These are phyloP conservation scores for Allophyes oxyacanthae DNA, from an alignment of 2,888 invertebrate species.

Conservation along the genomic window DNA sequence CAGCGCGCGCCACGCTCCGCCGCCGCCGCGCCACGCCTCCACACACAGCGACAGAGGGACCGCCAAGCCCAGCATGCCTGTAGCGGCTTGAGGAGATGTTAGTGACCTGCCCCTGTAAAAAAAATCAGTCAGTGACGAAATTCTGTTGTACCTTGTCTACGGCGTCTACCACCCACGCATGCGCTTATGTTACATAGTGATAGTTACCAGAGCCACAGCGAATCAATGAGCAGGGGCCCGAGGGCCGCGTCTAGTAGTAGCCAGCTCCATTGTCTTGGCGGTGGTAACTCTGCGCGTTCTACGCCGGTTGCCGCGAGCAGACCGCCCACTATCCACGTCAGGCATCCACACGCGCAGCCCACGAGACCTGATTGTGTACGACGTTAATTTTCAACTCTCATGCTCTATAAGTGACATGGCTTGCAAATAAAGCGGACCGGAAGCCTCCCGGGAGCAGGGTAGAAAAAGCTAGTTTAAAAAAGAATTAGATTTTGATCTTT, in stretches of 20 bases:
- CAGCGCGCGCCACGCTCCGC: slow-evolving; percentile 56
- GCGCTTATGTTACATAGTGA: not conserved
- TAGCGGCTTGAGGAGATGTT: slow-evolving; percentile 97
- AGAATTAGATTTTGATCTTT: too few relatives aligned
- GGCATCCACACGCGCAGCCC: slow-evolving; percentile 96
- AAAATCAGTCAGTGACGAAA: too few relatives aligned
- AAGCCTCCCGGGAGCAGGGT: too few relatives aligned
- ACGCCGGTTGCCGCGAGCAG: slow-evolving; percentile 94
- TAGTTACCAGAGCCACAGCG: slow-evolving; percentile 95
- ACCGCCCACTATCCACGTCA: slow-evolving; percentile 97
- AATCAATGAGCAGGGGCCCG: slow-evolving; percentile 96
- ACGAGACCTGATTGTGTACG: slow-evolving; percentile 93
- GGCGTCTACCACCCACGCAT: too few relatives aligned
- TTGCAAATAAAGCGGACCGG: too few relatives aligned
- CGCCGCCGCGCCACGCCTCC: slow-evolving; percentile 90
- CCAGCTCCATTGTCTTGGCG: slow-evolving; percentile 93
- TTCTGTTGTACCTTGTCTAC: too few relatives aligned
- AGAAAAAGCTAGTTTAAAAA: too few relatives aligned
- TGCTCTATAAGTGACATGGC: too few relatives aligned
- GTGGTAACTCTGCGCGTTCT: slow-evolving; percentile 96
- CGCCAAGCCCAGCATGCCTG: slow-evolving; percentile 94
- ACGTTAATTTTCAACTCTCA: not conserved
- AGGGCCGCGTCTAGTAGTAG: slow-evolving; percentile 95
- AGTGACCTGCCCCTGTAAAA: slow-evolving; percentile 96
- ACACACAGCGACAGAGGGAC: slow-evolving; percentile 97